Percentiles rank a stretch among this genome's conserved stretches.
phyloP scores from a whole-genome alignment of 2,888 invertebrate species.

The Galerucella nymphaeae region DNA sequence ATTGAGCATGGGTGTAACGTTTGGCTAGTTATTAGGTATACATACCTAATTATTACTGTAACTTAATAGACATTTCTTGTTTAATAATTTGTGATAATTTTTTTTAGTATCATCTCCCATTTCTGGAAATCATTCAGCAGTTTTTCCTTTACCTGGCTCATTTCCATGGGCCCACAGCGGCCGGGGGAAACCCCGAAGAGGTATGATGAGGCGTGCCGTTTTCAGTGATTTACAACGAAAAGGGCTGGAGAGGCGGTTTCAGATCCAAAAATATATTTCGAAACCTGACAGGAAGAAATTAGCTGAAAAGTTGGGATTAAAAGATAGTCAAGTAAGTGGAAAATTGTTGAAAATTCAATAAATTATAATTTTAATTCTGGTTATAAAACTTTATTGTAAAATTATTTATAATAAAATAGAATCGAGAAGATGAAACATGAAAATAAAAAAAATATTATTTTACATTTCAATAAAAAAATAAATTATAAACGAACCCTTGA shows the following conservation, averaged over 20 bases:
- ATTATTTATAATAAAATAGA: too few species aligned
- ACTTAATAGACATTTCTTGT: neutral
- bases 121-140: constrained; percentile 66
- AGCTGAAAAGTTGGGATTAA: constrained; percentile 94
- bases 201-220: constrained; percentile 97
- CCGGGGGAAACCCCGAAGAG: constrained; percentile 91
- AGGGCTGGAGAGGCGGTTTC: constrained; percentile 95
- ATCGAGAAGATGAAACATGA: too few species aligned
- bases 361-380: too few species aligned
- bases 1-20: too few species aligned
- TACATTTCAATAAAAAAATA: too few species aligned
- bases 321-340: constrained; percentile 91
- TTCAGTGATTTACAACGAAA: constrained; percentile 94
- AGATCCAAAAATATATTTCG: constrained; percentile 97
- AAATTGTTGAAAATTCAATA: neutral
- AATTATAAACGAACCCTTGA: too few species aligned
- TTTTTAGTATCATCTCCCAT: constrained; percentile 65
- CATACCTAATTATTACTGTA: too few species aligned
- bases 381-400: too few species aligned
- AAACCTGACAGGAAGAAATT: constrained; percentile 98
- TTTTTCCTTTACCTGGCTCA: constrained; percentile 63
- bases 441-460: too few species aligned
- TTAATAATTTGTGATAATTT: constrained; percentile 14
- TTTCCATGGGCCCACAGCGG: constrained; percentile 94
- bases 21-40: too few species aligned